Base-by-base conservation (phyloP, 2,888 invertebrate species). In the Euplagia quadripunctaria region DNA sequence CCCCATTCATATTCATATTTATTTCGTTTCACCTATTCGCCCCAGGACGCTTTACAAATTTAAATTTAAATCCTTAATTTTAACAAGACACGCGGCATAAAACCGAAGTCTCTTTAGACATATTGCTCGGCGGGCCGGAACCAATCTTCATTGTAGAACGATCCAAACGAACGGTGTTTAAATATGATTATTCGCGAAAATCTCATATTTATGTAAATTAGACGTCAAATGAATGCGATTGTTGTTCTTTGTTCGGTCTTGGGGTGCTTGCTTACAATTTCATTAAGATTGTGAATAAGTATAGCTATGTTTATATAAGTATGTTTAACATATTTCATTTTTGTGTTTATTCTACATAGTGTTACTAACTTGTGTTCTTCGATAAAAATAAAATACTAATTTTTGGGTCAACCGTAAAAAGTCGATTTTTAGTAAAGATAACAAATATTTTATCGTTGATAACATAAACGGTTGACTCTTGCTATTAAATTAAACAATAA, bases 1-100 rank as follows among this genome's bases (percentile, higher is more conserved):
- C 91, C 84, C 93, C 91, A 96, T 96, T 96, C 96, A 96, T 96
- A 96, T 96, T 96, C 96, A 96, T 96, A 96, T 96, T 96, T 95
- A 94, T 94, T 94, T 94, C 94, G 92, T 93, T 94, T 92, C 92
- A 94, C 94, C 94, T 93, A 94, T 91, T 92, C 93, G 93, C 92
- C 90, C 88, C 88, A 88, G 90, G 90, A 89, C 84, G 86, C 87
- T 88, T 89, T 87, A 83, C 85, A 88, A 91, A 94, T 94, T 94
- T 91, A 91, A 94, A 92, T 91, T 91, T 90, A 91, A 92, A 95
- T 94, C 92, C 92, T 93, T 93, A 93, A 94, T 94, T 94, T 94
- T 92, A 94, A 94, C 94, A 93, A 94, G 94, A 93, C 91, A 90
- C 89, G 90, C 89, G 88, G 90, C 88, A 84, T 89, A 86, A 89